Evolutionary conservation across 1,140 invertebrate genomes (phyloP), one percentile per base, ranked within the genome.

Genomic region (Panagrolaimus sp.): DNA sequence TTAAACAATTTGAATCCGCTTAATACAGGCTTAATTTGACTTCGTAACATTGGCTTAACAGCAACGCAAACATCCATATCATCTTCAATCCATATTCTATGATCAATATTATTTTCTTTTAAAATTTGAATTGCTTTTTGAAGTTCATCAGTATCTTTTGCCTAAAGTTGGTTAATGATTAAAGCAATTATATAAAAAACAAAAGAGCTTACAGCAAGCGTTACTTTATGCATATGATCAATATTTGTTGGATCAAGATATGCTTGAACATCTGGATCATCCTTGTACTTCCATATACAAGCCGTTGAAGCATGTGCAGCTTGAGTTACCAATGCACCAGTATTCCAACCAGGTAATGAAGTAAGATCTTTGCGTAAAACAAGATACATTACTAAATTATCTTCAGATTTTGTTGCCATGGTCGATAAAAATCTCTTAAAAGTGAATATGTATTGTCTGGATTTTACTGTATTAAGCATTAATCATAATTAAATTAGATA

Each of bases 71-170:
- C 96, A 47, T 92, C 88, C 80, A 93, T 90, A 85, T 96, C 92
- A 86, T 98, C 94, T 86, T 98, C 94, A 70, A 92, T 90, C 95
- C 95, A 98, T 16, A 97, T 78, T 84, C 95, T 95, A 82, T 96
- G 90, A 72, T 88, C 86, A 63, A 98, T 89, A 31, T 87, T 87
- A 72, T 89, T 87, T 75, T 88, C 86, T 53, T 86, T 86, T 61
- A 97, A 84, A 80, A 86, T 88, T 70, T 87, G 85, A 71, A 88
- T 86, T 1, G 95, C 80, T 74, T 87, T 86, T 38, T 85, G 85
- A 62, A 97, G 83, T 70, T 86, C 85, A 44, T 87, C 85, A 85
- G 92, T 90, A 87, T 91, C 88, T 45, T 88, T 87, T 66, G 89
- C 88, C 90, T 87, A 75, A 11, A 68, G 43, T 42, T n/a, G 4